phyloP scores from a whole-genome alignment of 64 coral and sea anemone species.

The Montipora cactus region DNA sequence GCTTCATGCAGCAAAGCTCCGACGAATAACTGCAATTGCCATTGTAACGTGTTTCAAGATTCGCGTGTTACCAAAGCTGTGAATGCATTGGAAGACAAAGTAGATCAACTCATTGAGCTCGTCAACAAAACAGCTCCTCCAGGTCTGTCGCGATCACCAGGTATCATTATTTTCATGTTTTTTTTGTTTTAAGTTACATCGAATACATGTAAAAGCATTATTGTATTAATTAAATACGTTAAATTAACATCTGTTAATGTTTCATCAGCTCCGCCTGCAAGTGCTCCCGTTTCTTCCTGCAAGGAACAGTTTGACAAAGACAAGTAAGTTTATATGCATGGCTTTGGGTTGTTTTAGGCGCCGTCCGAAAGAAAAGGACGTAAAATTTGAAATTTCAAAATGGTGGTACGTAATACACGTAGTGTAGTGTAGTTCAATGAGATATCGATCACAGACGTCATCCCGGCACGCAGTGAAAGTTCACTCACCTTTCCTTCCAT shows the following conservation, averaged over 20 bases:
- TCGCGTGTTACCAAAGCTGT: not conserved
- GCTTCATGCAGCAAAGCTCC: not conserved
- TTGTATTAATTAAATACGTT: not conserved
- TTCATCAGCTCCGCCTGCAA: not conserved
- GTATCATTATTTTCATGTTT: not conserved
- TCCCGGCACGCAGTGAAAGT: too few species aligned
- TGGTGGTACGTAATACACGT: too few species aligned
- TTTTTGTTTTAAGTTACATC: not conserved
- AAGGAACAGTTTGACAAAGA: not conserved
- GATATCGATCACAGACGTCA: too few species aligned
- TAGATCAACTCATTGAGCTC: not conserved
- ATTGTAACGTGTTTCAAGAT: not conserved
- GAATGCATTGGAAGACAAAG: not conserved
- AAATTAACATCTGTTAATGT: not conserved
- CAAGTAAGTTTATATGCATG: not conserved
- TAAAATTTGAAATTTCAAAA: too few species aligned
- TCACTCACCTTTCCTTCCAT: too few species aligned
- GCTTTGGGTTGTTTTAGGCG: not conserved
- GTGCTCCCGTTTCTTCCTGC: not conserved
- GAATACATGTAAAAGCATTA: not conserved
- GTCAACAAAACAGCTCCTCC: not conserved
- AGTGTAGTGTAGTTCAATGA: too few species aligned
- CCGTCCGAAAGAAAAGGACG: too few species aligned
- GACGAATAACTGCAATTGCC: conserved; percentile 4
- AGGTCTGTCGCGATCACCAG: not conserved